These are phyloP conservation scores for Lucifuga dentata DNA, from an alignment of 2,113 vertebrate genomes.

Conservation along the genomic window DNA sequence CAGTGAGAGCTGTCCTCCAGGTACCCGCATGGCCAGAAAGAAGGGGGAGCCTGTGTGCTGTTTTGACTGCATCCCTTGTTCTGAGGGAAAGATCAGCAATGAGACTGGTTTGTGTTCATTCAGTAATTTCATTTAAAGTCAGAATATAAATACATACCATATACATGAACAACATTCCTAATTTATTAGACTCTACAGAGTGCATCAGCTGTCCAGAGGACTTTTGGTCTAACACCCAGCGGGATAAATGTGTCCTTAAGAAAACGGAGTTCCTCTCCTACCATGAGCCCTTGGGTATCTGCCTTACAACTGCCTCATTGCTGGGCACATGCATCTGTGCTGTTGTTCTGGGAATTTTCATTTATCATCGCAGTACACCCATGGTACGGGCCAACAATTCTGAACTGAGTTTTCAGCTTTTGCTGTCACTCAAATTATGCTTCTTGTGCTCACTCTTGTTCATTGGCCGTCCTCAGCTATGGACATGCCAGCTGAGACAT, in stretches of 20 bases:
- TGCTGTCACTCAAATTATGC: slow-evolving; percentile 76
- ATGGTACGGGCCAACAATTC: slow-evolving; percentile 80
- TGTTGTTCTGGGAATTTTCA: slow-evolving; percentile 63
- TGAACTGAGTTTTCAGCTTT: slow-evolving; percentile 77
- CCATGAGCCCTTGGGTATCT: slow-evolving; percentile 71
- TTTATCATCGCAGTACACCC: slow-evolving; percentile 61
- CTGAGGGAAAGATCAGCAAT: slow-evolving; percentile 75
- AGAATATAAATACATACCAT: too few relatives aligned
- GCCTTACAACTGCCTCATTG: slow-evolving; percentile 59
- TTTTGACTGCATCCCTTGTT: slow-evolving; percentile 74
- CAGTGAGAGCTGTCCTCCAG: slow-evolving; percentile 62
- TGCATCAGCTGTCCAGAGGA: slow-evolving; percentile 58
- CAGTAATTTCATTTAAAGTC: too few relatives aligned
- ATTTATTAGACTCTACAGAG: slow-evolving; percentile 55
- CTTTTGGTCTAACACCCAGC: slow-evolving; percentile 63
- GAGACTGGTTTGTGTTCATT: slow-evolving; percentile 48
- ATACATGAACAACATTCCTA: too few relatives aligned
- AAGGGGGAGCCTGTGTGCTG: slow-evolving; percentile 75
- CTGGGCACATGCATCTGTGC: slow-evolving; percentile 65
- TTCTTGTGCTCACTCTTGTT: slow-evolving; percentile 81
- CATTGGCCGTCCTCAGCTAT: slow-evolving; percentile 66
- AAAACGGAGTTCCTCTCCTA: slow-evolving; percentile 74
- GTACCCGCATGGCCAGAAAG: slow-evolving; percentile 65
- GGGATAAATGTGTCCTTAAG: slow-evolving; percentile 70
- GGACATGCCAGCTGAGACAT: slow-evolving; percentile 75